A percentile compares a stretch with the other conserved stretches of the same genome.
These are phyloP conservation scores for Sebastes minor DNA, from an alignment of 2,797 vertebrate species.

Conservation along the genomic window DNA sequence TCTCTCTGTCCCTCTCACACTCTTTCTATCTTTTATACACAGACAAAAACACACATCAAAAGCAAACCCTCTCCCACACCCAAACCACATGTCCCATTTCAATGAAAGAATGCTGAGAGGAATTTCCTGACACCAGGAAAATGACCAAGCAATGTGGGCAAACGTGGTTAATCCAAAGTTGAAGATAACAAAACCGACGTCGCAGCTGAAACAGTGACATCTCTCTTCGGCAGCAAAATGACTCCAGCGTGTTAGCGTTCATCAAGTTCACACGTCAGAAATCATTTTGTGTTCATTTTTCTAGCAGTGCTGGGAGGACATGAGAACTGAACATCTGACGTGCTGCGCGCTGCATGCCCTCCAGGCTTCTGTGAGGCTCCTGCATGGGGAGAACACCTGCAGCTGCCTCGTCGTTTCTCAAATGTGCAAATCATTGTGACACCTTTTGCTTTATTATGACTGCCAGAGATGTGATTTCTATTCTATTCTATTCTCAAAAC, in stretches of 20 bases:
- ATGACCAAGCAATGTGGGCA: conserved; percentile 58
- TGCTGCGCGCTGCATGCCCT: conserved; percentile 34
- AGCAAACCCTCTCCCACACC: conserved; percentile 41
- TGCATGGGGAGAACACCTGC: conserved; percentile 59
- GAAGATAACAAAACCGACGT: conserved; percentile 41
- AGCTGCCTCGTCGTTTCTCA: conserved; percentile 48
- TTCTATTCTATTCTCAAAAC: conserved; percentile 15
- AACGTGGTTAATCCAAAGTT: conserved; percentile 37
- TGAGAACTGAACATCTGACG: conserved; percentile 54
- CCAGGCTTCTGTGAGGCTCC: conserved; percentile 38
- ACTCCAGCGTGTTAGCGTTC: background rate
- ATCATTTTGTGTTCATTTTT: conserved; percentile 19
- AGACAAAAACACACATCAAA: conserved; percentile 42
- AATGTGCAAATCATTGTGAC: conserved; percentile 60
- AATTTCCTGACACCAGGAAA: conserved; percentile 75
- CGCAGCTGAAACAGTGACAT: conserved; percentile 30
- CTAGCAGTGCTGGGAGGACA: background rate
- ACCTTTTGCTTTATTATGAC: conserved; percentile 26
- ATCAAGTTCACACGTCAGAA: conserved; percentile 28
- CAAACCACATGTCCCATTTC: conserved; percentile 60
- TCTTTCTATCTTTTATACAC: conserved; percentile 33
- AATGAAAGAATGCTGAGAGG: conserved; percentile 68
- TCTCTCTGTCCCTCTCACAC: conserved; percentile 9
- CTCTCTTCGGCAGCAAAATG: conserved; percentile 27
- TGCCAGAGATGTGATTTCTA: conserved; percentile 34